Conservation (phyloP, 2,113 vertebrate species). For the Clarias batrachus region DNA sequence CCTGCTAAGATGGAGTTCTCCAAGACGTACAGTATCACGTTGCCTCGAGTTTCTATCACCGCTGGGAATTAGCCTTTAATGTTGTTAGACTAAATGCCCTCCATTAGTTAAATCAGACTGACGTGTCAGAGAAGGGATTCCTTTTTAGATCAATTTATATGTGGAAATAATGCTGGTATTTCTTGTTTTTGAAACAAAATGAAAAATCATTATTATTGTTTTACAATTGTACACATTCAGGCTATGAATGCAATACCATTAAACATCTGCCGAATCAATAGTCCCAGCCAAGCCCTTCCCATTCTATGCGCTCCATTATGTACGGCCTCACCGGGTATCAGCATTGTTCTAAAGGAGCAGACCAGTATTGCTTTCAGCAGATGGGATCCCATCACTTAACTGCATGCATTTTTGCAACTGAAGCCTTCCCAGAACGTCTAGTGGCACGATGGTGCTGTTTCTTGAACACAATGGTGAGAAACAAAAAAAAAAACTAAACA, state of each 20-base stretch:
- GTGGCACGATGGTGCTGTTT: not conserved
- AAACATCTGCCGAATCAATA: slow-evolving; percentile 15
- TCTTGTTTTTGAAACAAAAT: not conserved
- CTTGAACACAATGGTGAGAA: not conserved
- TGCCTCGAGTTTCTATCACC: not conserved
- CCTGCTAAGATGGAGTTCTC: slow-evolving; percentile 2
- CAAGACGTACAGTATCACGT: not conserved
- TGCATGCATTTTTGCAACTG: not conserved
- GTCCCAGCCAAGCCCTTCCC: not conserved
- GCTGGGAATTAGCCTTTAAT: not conserved
- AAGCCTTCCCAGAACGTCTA: too few species aligned
- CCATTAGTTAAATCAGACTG: not conserved
- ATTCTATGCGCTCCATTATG: not conserved
- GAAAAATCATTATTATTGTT: not conserved
- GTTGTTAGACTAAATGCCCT: not conserved
- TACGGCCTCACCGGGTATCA: not conserved
- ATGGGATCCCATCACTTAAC: slow-evolving; percentile 16
- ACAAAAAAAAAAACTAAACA: not conserved
- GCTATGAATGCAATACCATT: not conserved
- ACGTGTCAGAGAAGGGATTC: not conserved
- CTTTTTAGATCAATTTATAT: not conserved
- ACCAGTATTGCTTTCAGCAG: slow-evolving; percentile 13
- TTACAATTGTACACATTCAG: not conserved
- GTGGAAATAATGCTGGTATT: not conserved
- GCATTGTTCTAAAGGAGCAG: not conserved